A percentile compares a stretch with the other conserved stretches of the same genome.
These are phyloP conservation scores for Chrysodeixis includens DNA, from an alignment of 2,888 invertebrate species.

Conservation along the genomic window DNA sequence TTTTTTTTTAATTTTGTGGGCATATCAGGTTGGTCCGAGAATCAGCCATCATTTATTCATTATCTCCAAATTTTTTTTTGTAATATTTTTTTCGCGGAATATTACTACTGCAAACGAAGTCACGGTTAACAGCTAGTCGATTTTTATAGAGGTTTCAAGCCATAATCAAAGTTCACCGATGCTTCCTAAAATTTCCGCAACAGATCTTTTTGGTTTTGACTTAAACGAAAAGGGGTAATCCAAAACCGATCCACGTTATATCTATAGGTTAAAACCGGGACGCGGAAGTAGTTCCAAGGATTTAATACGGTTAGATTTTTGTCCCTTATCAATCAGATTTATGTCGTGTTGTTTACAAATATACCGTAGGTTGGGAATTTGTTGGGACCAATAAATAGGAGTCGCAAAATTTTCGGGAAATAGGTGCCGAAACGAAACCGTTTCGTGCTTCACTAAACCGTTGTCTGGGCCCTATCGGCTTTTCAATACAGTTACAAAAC, in stretches of 20 bases:
- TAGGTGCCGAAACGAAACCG: no score
- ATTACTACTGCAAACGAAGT: no score
- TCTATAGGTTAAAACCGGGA: background rate
- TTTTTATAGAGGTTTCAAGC: background rate
- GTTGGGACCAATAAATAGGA: background rate
- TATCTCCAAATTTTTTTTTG: no score
- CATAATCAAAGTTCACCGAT: background rate
- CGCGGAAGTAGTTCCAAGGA: background rate
- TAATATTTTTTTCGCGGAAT: no score
- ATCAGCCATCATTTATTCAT: no score
- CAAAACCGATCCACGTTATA: background rate
- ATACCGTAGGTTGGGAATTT: background rate
- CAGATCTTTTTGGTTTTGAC: background rate
- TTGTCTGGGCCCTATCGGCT: no score
- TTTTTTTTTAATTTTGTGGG: no score
- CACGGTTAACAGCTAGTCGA: no score
- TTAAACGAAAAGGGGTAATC: constrained; percentile 1
- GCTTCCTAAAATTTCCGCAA: background rate
- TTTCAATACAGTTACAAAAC: background rate
- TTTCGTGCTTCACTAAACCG: no score
- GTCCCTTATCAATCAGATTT: background rate
- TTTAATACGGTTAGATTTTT: background rate
- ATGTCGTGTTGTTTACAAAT: background rate
- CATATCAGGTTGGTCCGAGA: no score
- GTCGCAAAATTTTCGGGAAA: background rate